Evolutionary conservation across 2,113 vertebrate species (phyloP).

Genomic region (Aix galericulata): DNA sequence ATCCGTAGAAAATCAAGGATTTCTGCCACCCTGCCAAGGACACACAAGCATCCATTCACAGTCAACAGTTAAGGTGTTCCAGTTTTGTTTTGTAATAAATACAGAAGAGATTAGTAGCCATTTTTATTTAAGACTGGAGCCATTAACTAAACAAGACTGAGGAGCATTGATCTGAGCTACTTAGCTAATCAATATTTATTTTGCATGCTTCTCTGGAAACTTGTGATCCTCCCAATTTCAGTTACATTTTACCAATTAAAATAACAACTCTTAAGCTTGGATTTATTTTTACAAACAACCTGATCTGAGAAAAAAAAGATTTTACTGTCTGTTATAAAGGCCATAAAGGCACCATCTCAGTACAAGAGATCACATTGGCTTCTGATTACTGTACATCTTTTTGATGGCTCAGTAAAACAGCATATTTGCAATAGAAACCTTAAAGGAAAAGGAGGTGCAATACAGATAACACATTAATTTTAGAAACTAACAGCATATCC

Average conservation of each 20-base stretch:
- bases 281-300: not conserved
- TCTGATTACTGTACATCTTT: not conserved
- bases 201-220: not conserved
- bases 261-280: not conserved
- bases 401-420: not conserved
- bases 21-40: not conserved
- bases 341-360: not conserved
- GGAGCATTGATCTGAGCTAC: not conserved
- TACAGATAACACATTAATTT: not conserved
- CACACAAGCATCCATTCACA: not conserved
- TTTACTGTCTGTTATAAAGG: not conserved
- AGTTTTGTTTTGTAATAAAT: not conserved
- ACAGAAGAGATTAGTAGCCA: not conserved
- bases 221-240: not conserved
- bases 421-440: not conserved
- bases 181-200: constrained; percentile 1
- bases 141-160: not conserved
- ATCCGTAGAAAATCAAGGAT: not conserved
- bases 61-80: not conserved
- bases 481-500: not conserved
- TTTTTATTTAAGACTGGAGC: not conserved
- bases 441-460: not conserved
- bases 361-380: not conserved
- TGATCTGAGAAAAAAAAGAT: not conserved
- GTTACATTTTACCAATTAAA: not conserved